Conservation (phyloP, 92 coral and sea anemone genomes). For the Phenganax subtilis region DNA sequence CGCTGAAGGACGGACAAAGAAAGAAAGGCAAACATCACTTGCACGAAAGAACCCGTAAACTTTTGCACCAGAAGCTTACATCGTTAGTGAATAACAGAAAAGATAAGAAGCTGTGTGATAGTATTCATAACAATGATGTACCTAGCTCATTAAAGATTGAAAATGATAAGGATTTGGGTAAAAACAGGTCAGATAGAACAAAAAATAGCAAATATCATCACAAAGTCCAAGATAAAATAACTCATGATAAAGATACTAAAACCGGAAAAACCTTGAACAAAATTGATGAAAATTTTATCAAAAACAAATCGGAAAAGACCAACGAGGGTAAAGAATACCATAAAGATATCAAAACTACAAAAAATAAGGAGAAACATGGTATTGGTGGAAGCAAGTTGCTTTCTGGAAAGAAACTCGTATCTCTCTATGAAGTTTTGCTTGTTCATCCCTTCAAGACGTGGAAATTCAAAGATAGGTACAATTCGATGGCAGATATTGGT, state of each 20-base stretch:
- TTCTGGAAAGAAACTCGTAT: neutral
- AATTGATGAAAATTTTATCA: neutral
- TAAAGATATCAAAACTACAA: neutral
- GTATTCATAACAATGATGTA: neutral
- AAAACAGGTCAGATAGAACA: neutral
- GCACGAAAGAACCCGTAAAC: too few relatives aligned
- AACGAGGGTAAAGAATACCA: neutral
- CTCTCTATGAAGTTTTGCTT: constrained; percentile 22
- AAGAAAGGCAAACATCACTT: neutral
- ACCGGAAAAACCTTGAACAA: neutral
- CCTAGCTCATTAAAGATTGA: neutral
- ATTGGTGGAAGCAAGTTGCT: neutral
- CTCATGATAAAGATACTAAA: neutral
- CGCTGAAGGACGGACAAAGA: neutral
- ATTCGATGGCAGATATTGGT: constrained; percentile 31
- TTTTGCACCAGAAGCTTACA: neutral
- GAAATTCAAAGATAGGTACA: constrained; percentile 31
- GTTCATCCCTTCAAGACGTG: constrained; percentile 23
- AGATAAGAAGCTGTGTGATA: neutral
- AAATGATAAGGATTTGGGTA: too few relatives aligned
- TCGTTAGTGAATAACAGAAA: neutral
- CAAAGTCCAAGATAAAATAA: neutral
- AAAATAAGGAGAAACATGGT: neutral
- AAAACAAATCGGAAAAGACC: neutral
- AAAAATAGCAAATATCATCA: neutral